These are phyloP conservation scores for Bursaphelenchus mucronatus DNA, from an alignment of 1,140 invertebrate species.

Conservation along the genomic window DNA sequence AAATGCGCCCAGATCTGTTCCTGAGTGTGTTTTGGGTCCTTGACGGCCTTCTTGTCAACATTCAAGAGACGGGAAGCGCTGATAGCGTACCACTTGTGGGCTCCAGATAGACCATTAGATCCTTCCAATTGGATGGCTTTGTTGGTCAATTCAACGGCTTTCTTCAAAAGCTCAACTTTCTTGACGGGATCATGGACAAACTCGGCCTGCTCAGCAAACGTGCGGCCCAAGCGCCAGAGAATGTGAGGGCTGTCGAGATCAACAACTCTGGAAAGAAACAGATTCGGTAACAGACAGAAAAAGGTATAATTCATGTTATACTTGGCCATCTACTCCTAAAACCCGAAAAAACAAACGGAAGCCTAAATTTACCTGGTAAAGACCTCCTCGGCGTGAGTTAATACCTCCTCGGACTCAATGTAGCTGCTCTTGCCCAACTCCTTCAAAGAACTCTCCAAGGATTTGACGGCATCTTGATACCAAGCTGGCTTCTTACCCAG, in stretches of 20 bases:
- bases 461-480: conserved; percentile 37
- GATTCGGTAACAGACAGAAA: not conserved
- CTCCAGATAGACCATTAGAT: conserved; percentile 29
- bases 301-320: not conserved
- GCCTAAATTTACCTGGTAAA: conserved; percentile 9
- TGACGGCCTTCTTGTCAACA: conserved; percentile 34
- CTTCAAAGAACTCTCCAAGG: conserved; percentile 35
- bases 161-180: conserved; percentile 21
- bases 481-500: conserved; percentile 42
- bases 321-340: not conserved
- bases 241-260: conserved; percentile 38
- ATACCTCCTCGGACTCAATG: conserved; percentile 27
- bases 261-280: conserved; percentile 29
- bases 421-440: conserved; percentile 26
- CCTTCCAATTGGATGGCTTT: conserved; percentile 39
- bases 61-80: conserved; percentile 11
- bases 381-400: conserved; percentile 34
- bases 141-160: conserved; percentile 36
- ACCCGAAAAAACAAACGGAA: conserved; percentile 6
- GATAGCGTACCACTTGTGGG: conserved; percentile 47
- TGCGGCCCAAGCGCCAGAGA: conserved; percentile 37
- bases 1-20: conserved; percentile 29
- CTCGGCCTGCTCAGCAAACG: conserved; percentile 34
- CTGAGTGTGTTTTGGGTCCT: conserved; percentile 3
- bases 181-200: conserved; percentile 22